Conservation (phyloP, 2,113 vertebrate species). For the cattle (Bos taurus) region DNA sequence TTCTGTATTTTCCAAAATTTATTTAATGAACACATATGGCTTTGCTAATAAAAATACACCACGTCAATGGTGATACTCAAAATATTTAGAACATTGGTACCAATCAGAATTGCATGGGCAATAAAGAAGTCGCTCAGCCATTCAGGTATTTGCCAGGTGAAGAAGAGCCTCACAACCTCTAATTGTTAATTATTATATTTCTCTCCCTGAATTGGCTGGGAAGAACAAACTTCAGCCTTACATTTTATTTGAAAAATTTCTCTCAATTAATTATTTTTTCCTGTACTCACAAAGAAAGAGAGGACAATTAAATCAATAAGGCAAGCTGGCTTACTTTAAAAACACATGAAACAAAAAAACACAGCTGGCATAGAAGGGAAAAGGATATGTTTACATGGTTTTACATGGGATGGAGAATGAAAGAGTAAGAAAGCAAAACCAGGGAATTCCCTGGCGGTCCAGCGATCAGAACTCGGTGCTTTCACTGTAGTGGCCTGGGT, state of each 20-base stretch:
- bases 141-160: neutral
- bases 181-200: neutral
- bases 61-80: neutral
- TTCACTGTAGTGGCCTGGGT: neutral
- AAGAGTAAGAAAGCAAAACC: neutral
- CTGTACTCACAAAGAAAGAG: neutral
- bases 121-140: neutral
- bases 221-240: neutral
- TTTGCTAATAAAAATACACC: neutral
- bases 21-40: neutral
- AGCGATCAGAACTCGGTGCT: neutral
- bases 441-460: neutral
- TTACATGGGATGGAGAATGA: neutral
- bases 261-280: neutral
- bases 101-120: neutral
- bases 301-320: neutral
- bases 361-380: neutral
- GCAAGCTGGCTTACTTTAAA: neutral
- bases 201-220: neutral
- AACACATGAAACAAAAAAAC: neutral
- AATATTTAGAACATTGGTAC: neutral
- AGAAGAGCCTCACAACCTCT: neutral
- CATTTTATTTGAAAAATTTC: neutral
- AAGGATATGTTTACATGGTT: neutral
- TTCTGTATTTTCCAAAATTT: neutral